A percentile compares a stretch with the other conserved stretches of the same genome.
These are phyloP conservation scores for Aphidoletes aphidimyza DNA, from an alignment of 2,888 invertebrate genomes.

Conservation along the genomic window DNA sequence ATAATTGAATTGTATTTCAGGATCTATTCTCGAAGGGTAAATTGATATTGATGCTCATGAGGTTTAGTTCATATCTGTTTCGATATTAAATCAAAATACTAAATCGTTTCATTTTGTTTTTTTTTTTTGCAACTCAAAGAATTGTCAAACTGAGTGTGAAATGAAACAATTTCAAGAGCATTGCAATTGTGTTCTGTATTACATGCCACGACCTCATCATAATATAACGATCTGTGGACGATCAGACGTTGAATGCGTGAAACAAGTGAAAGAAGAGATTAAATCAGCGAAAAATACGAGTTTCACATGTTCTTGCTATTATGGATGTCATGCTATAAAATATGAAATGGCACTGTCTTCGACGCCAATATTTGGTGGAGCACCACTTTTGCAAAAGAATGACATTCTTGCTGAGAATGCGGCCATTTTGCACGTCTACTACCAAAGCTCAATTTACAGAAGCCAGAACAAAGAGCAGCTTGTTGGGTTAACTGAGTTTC, in stretches of 20 bases:
- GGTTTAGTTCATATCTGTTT: too few species aligned
- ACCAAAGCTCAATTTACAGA: conserved; percentile 61
- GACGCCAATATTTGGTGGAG: neutral
- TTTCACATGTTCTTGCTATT: neutral
- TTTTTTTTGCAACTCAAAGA: neutral
- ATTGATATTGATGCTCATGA: too few species aligned
- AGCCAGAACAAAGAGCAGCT: conserved; percentile 62
- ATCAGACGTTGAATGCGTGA: neutral
- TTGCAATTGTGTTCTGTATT: conserved; percentile 14
- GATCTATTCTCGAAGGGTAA: conserved; percentile 74
- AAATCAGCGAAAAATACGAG: neutral
- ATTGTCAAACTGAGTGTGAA: conserved; percentile 17
- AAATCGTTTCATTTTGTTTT: neutral
- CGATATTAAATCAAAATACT: too few species aligned
- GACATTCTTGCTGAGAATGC: neutral
- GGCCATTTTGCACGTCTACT: conserved; percentile 79
- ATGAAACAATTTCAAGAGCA: neutral
- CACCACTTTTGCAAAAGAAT: neutral
- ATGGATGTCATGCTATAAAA: neutral
- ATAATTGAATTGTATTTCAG: conserved; percentile 66
- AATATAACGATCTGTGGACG: neutral
- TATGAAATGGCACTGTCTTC: neutral
- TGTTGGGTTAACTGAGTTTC: neutral
- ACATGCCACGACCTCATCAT: neutral
- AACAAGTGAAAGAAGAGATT: neutral